Evolutionary conservation across 2,888 invertebrate species (phyloP), one percentile per base, ranked within the genome.

Genomic region (Hanleya hanleyi): DNA sequence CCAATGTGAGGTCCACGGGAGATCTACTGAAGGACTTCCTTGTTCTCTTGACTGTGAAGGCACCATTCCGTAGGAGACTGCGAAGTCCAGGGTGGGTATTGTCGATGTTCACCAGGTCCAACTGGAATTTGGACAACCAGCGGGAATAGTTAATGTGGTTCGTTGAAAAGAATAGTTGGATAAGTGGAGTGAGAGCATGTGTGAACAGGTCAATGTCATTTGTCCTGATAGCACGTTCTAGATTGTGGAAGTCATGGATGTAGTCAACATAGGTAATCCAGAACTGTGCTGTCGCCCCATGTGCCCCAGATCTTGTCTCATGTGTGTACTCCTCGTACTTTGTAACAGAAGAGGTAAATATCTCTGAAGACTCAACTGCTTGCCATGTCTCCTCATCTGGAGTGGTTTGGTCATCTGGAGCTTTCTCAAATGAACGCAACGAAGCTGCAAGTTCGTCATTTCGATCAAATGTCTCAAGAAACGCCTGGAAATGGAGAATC

Each of bases 91-190:
- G 69, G 35, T 69, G 69, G 3, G 69, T 18, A 36, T 37, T 33
- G 5, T 71, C 71, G 22, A 71, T 57, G 67, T 78, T 80, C 12
- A 78, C 22, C 38, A 78, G 41, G 64, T 80, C 75, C 22, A 80
- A 47, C 32, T 78, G 74, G 35, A 71, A 78, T 50, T 69, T 78
- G 7, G 73, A 64, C 77, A 78, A 67, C 81, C 78, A 81, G 35
- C 79, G 62, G 7, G 79, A 49, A 70, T 81, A 80, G 57, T 78
- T 78, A 6, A 72, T 66, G 15, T 75, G 64, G 70, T 71, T 76
- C 26, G 69, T 73, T 9, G 73, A 71, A 73, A 81, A 81, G 67
- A 76, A 80, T 4, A 77, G 62, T 26, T 65, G 51, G 37, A 75
- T 73, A 47, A 66, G 7, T 38, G 70, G 51, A 49, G 73, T 65